Percentiles rank a stretch among this genome's conserved stretches.
phyloP scores from a whole-genome alignment of 92 coral and sea anemone species.

The Epizoanthus scotinus region DNA sequence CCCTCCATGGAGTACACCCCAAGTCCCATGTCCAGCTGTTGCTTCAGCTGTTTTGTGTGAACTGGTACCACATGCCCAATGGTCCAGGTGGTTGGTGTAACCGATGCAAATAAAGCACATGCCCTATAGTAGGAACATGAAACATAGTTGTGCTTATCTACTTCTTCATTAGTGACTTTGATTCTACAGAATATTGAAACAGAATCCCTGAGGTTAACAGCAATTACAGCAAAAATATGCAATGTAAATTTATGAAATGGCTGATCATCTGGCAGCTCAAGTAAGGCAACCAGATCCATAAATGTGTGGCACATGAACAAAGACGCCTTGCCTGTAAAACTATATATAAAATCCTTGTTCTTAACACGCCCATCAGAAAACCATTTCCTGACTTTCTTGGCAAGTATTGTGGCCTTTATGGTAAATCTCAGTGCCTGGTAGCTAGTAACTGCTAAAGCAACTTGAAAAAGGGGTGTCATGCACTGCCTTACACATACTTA shows the following conservation, averaged over 20 bases:
- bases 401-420: slow-evolving; percentile 53
- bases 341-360: slow-evolving; percentile 50
- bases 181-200: slow-evolving; percentile 61
- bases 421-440: slow-evolving; percentile 51
- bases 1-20: slow-evolving; percentile 55
- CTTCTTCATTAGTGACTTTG: slow-evolving; percentile 49
- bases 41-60: slow-evolving; percentile 52
- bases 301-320: slow-evolving; percentile 51
- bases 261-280: slow-evolving; percentile 52
- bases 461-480: slow-evolving; percentile 48
- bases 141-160: slow-evolving; percentile 23
- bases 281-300: slow-evolving; percentile 45
- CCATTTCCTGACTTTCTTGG: slow-evolving; percentile 68
- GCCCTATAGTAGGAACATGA: slow-evolving; percentile 40
- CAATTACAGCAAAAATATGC: slow-evolving; percentile 56
- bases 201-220: slow-evolving; percentile 56
- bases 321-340: slow-evolving; percentile 65
- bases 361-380: slow-evolving; percentile 53
- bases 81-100: slow-evolving; percentile 65
- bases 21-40: slow-evolving; percentile 48
- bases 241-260: slow-evolving; percentile 45
- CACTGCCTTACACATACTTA: slow-evolving; percentile 30
- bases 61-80: slow-evolving; percentile 53
- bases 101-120: slow-evolving; percentile 54
- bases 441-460: slow-evolving; percentile 51